A percentile compares a stretch with the other conserved stretches of the same genome.
phyloP scores from a whole-genome alignment of 1,140 invertebrate genomes.

The Cheumatopsyche charites region DNA sequence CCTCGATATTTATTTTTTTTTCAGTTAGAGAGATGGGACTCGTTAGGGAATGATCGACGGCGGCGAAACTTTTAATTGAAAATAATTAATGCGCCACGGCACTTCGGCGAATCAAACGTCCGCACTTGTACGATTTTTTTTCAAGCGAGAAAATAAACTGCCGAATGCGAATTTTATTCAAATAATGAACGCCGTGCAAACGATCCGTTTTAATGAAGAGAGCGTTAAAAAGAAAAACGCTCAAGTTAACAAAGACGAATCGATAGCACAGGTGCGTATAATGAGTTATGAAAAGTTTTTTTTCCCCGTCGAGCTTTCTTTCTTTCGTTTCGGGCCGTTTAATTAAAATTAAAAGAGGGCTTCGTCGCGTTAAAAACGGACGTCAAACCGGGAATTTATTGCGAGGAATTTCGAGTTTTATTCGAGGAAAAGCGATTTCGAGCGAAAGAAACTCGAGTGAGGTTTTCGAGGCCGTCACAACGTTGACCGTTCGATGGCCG shows the following conservation, averaged over 20 bases:
- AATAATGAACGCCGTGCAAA: constrained; percentile 1
- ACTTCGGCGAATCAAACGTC: no score
- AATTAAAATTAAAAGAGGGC: constrained; percentile 27
- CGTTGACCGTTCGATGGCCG: no score
- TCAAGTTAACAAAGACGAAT: constrained; percentile 28
- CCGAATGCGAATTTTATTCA: background rate
- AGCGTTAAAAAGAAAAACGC: constrained; percentile 18
- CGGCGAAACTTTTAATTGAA: no score
- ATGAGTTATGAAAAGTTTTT: constrained; percentile 27
- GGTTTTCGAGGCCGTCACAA: no score
- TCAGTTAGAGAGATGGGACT: no score
- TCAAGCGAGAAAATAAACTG: background rate
- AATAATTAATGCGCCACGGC: no score
- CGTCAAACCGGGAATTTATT: constrained; percentile 23
- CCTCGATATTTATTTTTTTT: no score
- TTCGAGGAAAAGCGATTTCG: background rate
- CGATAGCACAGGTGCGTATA: constrained; percentile 32
- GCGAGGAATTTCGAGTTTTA: background rate
- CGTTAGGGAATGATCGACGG: no score
- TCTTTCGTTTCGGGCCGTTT: constrained; percentile 10
- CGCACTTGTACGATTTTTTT: no score
- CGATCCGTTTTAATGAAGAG: constrained; percentile 16
- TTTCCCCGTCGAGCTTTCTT: background rate
- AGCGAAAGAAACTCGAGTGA: no score
- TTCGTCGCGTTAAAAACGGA: constrained; percentile 1